Conservation (phyloP, 2,797 vertebrate species). For the Enteromius paludinosus region DNA sequence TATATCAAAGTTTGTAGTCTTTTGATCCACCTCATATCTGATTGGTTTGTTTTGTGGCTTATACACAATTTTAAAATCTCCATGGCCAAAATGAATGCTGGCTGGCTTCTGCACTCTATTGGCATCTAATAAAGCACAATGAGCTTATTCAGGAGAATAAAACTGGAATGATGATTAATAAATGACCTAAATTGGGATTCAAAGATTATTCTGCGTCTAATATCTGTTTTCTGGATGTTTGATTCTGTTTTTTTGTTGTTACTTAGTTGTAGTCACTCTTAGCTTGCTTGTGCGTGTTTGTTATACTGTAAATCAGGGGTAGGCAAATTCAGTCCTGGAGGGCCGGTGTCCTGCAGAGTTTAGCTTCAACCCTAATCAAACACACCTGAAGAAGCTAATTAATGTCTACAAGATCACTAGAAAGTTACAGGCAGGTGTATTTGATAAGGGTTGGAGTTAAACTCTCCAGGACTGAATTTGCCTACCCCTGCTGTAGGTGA, state of each 20-base stretch:
- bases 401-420: too few species aligned
- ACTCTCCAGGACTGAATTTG: too few species aligned
- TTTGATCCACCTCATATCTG: background rate
- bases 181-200: background rate
- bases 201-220: constrained; percentile 30
- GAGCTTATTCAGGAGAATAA: background rate
- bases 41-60: background rate
- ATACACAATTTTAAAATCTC: background rate
- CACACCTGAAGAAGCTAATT: too few species aligned
- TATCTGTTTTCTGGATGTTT: constrained; percentile 45
- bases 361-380: too few species aligned
- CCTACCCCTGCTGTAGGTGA: too few species aligned
- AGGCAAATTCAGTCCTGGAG: too few species aligned
- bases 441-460: too few species aligned
- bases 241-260: constrained; percentile 37
- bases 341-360: too few species aligned
- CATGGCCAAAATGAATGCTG: background rate
- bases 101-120: background rate
- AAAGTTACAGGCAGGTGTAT: too few species aligned
- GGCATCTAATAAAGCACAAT: background rate
- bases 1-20: background rate
- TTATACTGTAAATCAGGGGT: too few species aligned
- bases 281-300: constrained; percentile 9
- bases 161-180: background rate
- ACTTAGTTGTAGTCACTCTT: constrained; percentile 49